Evolutionary conservation across 2,888 invertebrate genomes (phyloP), one percentile per base, ranked within the genome.

Genomic region (Cybosia mesomella): DNA sequence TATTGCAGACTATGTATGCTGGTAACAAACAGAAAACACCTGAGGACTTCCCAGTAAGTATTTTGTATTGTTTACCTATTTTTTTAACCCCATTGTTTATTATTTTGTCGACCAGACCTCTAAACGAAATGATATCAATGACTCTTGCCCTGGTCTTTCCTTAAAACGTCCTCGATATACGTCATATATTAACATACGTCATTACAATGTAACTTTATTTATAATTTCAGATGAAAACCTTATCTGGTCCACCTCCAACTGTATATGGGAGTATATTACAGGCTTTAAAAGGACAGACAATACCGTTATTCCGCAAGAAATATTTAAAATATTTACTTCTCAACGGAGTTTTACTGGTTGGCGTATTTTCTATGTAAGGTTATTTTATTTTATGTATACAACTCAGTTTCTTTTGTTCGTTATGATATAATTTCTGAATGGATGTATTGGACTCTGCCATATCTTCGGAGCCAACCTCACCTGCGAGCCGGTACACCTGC

Each of bases 281-380:
- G 22, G 43, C 28, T 58, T 28, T 66, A 11, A 66, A 59, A 36
- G 18, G 15, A 36, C 65, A 59, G 22, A 59, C 65, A 7, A 11
- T 2, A 24, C 49, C 58, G 21, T 55, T 66, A 8, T 34, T 53
- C 5, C 8, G 59, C n/a, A 22, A 32, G 13, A 15, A 13, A 18
- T 66, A 59, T 36, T n/a, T n/a, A 0, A 59, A 59, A 57, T 87
- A 89, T 57, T 94, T 95, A 2, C 55, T 88, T 1, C 85, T 96
- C 13, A 88, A 92, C 34, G 92, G 81, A 28, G 73, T 77, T 39
- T 91, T 96, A 21, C 93, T 95, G 85, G 95, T 95, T 79, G 86
- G 93, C 10, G 95, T 95, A 73, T 95, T 62, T 62, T n/a, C 53
- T 22, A 96, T 95, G 95, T 95, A 81, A 66, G 65, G 32, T 39